Evolutionary conservation across 2,113 vertebrate species (phyloP).

Genomic region (Bufo bufo): DNA sequence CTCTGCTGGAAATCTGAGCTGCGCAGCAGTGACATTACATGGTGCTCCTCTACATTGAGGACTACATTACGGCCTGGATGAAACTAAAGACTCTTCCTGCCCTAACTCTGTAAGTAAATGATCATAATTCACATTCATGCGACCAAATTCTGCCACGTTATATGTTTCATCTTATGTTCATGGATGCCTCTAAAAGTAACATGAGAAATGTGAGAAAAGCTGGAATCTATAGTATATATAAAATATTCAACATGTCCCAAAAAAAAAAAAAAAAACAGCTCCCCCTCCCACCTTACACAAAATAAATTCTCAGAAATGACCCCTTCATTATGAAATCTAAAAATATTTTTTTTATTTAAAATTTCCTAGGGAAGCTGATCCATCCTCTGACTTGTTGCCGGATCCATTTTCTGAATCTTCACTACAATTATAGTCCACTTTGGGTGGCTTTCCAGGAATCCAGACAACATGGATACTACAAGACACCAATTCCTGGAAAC

Average conservation of each 20-base stretch:
- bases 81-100: background rate
- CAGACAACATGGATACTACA: conserved; percentile 72
- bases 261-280: background rate
- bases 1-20: background rate
- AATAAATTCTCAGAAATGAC: background rate
- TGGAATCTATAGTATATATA: background rate
- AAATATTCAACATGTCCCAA: background rate
- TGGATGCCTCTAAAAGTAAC: background rate
- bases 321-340: background rate
- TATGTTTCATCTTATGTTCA: background rate
- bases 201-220: background rate
- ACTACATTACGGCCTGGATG: background rate
- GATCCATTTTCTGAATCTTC: conserved; percentile 20
- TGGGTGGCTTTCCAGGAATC: conserved; percentile 62
- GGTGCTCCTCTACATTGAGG: background rate
- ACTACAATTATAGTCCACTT: conserved; percentile 69
- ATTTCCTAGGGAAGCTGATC: conserved; percentile 64
- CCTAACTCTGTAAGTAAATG: background rate
- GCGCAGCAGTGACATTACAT: background rate
- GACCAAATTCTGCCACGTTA: background rate
- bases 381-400: conserved; percentile 22
- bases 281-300: background rate
- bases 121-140: background rate
- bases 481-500: conserved; percentile 68
- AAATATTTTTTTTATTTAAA: conserved; percentile 8